phyloP scores from a whole-genome alignment of 92 coral and sea anemone genomes.

The Paragorgia papillata region DNA sequence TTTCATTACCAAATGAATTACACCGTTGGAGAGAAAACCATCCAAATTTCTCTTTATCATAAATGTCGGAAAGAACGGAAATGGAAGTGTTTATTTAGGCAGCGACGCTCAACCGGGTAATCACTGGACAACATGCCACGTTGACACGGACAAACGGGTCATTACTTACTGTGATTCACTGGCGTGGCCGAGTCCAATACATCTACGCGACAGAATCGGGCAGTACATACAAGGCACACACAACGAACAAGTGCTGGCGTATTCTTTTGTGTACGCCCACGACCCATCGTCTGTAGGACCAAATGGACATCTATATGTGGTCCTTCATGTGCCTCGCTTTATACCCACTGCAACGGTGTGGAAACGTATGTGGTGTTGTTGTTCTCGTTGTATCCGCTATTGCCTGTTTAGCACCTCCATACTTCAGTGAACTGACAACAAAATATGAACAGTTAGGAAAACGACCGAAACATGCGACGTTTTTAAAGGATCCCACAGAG shows the following conservation, averaged over 20 bases:
- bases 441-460: neutral
- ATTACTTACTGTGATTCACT: constrained; percentile 52
- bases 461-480: constrained; percentile 1
- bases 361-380: constrained; percentile 44
- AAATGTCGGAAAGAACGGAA: constrained; percentile 35
- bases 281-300: constrained; percentile 4
- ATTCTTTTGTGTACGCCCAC: constrained; percentile 17
- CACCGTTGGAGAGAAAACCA: constrained; percentile 1
- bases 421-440: constrained; percentile 15
- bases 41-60: constrained; percentile 33
- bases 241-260: constrained; percentile 7
- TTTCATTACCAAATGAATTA: constrained; percentile 2
- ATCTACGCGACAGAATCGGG: constrained; percentile 32
- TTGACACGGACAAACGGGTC: constrained; percentile 18
- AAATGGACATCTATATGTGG: constrained; percentile 26
- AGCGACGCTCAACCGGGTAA: constrained; percentile 35
- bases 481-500: constrained; percentile 30
- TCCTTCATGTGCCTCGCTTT: constrained; percentile 22
- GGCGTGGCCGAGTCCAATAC: constrained; percentile 44
- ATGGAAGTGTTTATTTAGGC: constrained; percentile 37
- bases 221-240: constrained; percentile 20
- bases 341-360: constrained; percentile 48
- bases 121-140: constrained; percentile 53
- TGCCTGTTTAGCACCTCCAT: constrained; percentile 45
- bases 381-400: constrained; percentile 49